phyloP scores from a whole-genome alignment of 2,888 invertebrate species.

The Synanthedon formicaeformis region DNA sequence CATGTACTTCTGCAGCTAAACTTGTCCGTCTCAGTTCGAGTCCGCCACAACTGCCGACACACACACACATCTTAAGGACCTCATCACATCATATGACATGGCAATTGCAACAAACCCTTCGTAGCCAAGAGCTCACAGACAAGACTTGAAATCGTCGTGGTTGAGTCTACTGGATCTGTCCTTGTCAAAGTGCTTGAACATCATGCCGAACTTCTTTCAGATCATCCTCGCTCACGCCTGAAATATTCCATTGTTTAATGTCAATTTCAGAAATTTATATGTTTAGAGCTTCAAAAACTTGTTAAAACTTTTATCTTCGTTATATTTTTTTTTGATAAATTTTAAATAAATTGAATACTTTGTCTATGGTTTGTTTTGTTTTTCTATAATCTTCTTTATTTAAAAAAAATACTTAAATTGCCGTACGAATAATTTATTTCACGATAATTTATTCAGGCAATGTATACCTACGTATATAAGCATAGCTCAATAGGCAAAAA shows the following conservation, averaged over 20 bases:
- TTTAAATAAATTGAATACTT: too few relatives aligned
- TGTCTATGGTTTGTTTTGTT: too few relatives aligned
- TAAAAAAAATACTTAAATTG: too few relatives aligned
- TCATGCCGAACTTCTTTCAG: conserved; percentile 94
- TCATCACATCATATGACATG: neutral
- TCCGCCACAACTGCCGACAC: conserved; percentile 80
- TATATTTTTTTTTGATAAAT: too few relatives aligned
- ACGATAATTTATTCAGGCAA: too few relatives aligned
- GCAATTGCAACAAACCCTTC: conserved; percentile 58
- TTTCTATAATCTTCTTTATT: too few relatives aligned
- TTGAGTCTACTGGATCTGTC: conserved; percentile 98
- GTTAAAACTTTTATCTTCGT: neutral
- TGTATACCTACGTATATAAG: too few relatives aligned
- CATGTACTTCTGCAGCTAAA: conserved; percentile 99
- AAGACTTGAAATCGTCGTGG: conserved; percentile 99
- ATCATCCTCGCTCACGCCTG: conserved; percentile 79
- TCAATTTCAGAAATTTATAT: too few relatives aligned
- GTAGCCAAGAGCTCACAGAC: conserved; percentile 97
- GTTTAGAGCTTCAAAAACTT: too few relatives aligned
- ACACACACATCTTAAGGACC: conserved; percentile 4
- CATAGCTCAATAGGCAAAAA: too few relatives aligned
- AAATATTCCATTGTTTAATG: neutral
- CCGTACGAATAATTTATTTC: too few relatives aligned
- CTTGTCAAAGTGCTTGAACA: conserved; percentile 99
- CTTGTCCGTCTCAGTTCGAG: conserved; percentile 95